Evolutionary conservation across 2,888 invertebrate genomes (phyloP), one percentile per base, ranked within the genome.

Genomic region (Omphaloscelis lunosa): DNA sequence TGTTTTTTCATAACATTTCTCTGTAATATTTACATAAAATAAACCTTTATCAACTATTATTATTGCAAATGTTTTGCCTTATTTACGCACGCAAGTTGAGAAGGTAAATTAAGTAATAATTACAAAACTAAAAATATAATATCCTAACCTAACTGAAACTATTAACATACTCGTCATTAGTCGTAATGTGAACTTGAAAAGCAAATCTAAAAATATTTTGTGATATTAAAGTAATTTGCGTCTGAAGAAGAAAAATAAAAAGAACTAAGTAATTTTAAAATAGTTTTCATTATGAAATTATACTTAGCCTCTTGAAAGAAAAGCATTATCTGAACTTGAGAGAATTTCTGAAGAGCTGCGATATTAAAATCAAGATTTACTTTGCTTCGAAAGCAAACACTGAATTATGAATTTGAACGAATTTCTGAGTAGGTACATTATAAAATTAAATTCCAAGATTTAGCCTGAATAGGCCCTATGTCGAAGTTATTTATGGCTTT

Each of bases 401-500:
- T 51, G 53, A 39, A 56, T 29, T 62, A 51, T 78, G 34, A 79
- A 73, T 48, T 79, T 68, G 39, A 79, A 67, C 12, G 39, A 73
- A 73, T 67, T 62, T 48, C 34, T 45, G 34, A 65, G 58, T 69
- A 17, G 41, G 63, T 66, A 23, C 23, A 59, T 66, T 75, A 69
- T 66, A 51, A 75, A 61, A 70, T 56, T 56, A 65, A 76, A 51
- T 61, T 61, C 0, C n/a, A 27, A 58, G 27, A 63, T 34, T 58
- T 69, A 56, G 23, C 83, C 74, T 75, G 74, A 58, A 70, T 63
- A 45, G 59, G 48, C 51, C 65, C 66, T 39, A 23, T 29, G 23
- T 65, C 17, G 69, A 71, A 80, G 29, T 76, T 78, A 75, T 82
- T 75, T 76, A 68, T 45, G 41, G 12, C 77, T 74, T 76, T 72